Base-by-base conservation (phyloP, 2,797 vertebrate genomes). In the Nannoperca australis region DNA sequence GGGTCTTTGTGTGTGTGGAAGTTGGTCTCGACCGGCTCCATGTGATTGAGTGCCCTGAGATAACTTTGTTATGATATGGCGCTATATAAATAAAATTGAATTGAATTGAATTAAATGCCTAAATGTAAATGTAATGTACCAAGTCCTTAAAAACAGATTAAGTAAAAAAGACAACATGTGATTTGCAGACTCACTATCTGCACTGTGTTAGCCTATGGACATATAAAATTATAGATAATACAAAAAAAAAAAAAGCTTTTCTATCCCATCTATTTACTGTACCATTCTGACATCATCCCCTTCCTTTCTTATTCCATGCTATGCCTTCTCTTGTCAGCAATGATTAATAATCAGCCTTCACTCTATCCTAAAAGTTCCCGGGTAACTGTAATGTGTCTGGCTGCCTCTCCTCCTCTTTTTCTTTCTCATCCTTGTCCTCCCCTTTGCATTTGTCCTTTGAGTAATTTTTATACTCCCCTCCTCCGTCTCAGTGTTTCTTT, bases 381-480 rank as follows among this genome's bases (percentile, higher is more conserved):
- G 30, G 10, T 22, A 53, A 47, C 20, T 54, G 30, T 49, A 64
- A 70, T 72, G 27, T 56, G 36, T 47, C 59, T 38, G 59, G 18
- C 65, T 59, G 51, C 55, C 55, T 65, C 34, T 38, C 50, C 14
- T 55, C 50, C 17, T 61, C 51, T 20, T 59, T 38, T 10, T 38
- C 9, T 36, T 38, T 42, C 34, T 36, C 54, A 30, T 10, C 30
- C 27, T 22, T 6, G 15, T 34, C 30, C 30, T 55, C 34, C 27
- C 36, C 14, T 68, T 3, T 38, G n/a, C 40, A 18, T 73, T 54
- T 55, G 24, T 61, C 27, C 38, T 20, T 24, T 42, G n/a, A 55
- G 64, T 77, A 18, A 64, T 75, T 75, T 75, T 36, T 50, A 17
- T 20, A 18, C 24, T 22, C 24, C 22, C 13, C 5, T 76, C 20